These are phyloP conservation scores for Poecilia picta DNA, from an alignment of 2,797 vertebrate genomes.

Conservation along the genomic window DNA sequence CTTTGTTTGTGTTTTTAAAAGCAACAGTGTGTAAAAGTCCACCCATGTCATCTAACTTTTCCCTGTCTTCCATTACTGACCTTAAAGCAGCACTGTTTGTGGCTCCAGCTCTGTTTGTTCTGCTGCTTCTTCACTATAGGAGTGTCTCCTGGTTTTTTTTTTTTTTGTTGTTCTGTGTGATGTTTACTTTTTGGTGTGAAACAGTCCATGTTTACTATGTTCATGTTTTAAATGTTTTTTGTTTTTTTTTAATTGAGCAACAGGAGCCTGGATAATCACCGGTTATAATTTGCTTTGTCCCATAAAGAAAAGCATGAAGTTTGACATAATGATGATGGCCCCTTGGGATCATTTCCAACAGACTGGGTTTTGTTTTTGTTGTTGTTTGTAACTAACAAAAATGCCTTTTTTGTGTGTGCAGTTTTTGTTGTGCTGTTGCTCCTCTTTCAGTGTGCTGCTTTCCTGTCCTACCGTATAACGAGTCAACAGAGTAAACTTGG, in stretches of 20 bases:
- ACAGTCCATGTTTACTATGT: not conserved
- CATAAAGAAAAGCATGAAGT: slow-evolving; percentile 50
- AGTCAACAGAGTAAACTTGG: not conserved
- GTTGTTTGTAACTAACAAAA: slow-evolving; percentile 69
- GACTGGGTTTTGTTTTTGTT: slow-evolving; percentile 32
- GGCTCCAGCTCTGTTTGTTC: slow-evolving; percentile 17
- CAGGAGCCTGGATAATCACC: slow-evolving; percentile 23
- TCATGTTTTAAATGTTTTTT: slow-evolving; percentile 25
- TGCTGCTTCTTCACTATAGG: slow-evolving; percentile 42
- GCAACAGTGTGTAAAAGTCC: slow-evolving; percentile 31
- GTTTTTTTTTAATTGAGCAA: slow-evolving; percentile 46
- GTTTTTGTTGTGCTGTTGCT: slow-evolving; percentile 30
- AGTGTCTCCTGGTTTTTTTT: slow-evolving; percentile 15
- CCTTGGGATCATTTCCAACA: slow-evolving; percentile 44
- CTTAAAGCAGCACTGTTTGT: slow-evolving; percentile 16
- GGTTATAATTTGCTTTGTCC: slow-evolving; percentile 46
- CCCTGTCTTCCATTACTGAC: slow-evolving; percentile 56
- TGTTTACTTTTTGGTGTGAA: slow-evolving; percentile 16
- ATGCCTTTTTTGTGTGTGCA: slow-evolving; percentile 43
- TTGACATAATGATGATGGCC: slow-evolving; percentile 39
- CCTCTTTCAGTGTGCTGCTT: slow-evolving; percentile 10
- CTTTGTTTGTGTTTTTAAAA: slow-evolving; percentile 8
- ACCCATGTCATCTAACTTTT: slow-evolving; percentile 16
- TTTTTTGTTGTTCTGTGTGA: not conserved
- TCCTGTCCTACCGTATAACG: slow-evolving; percentile 6